phyloP scores from a whole-genome alignment of 2,888 invertebrate species.

The Ariolimax columbianus region DNA sequence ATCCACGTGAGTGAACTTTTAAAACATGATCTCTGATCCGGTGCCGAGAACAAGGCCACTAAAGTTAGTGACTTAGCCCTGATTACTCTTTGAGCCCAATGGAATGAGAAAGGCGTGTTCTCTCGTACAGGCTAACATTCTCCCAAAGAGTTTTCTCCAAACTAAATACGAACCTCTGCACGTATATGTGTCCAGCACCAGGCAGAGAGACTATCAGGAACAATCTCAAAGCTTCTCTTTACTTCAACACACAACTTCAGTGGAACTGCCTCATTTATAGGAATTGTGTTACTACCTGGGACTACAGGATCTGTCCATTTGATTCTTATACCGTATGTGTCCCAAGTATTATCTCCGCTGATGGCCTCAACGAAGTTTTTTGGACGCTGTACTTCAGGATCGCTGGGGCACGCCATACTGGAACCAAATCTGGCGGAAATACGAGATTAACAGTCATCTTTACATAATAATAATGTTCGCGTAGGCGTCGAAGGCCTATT shows the following conservation, averaged over 20 bases:
- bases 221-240: not conserved
- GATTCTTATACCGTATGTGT: slow-evolving; percentile 27
- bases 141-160: not conserved
- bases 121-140: too few species aligned
- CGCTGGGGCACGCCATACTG: not conserved
- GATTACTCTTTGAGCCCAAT: too few species aligned
- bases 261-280: slow-evolving; percentile 9
- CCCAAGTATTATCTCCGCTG: slow-evolving; percentile 28
- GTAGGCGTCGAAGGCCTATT: too few species aligned
- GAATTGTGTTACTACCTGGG: slow-evolving; percentile 19
- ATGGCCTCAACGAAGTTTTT: slow-evolving; percentile 14
- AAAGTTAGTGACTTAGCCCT: too few species aligned
- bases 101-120: too few species aligned
- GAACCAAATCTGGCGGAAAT: not conserved
- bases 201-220: slow-evolving; percentile 11
- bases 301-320: slow-evolving; percentile 42
- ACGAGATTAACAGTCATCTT: too few species aligned
- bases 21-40: too few species aligned
- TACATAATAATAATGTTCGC: too few species aligned
- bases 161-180: not conserved
- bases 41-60: too few species aligned
- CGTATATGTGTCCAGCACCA: slow-evolving; percentile 40
- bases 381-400: slow-evolving; percentile 17
- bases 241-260: slow-evolving; percentile 30
- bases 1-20: too few species aligned